Conservation (phyloP, 2,888 invertebrate species). For the Ellobium chinense region DNA sequence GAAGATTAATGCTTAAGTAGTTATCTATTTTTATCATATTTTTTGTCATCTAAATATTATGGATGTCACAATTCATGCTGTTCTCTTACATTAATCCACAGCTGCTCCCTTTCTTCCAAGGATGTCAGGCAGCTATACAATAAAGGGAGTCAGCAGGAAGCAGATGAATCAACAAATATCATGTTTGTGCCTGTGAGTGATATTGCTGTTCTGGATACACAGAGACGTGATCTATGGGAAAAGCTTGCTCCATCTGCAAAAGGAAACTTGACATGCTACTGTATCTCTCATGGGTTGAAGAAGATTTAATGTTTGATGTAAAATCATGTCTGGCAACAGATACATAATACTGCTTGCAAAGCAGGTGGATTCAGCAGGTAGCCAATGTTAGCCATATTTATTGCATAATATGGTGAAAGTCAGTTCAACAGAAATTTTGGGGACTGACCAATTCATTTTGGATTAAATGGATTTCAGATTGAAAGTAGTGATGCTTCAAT, state of each 20-base stretch:
- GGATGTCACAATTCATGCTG: not conserved
- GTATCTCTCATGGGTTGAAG: slow-evolving; percentile 31
- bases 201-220: slow-evolving; percentile 91
- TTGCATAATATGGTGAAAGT: no score
- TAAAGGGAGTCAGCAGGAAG: slow-evolving; percentile 74
- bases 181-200: slow-evolving; percentile 83
- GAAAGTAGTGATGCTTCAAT: no score
- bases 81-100: slow-evolving; percentile 45
- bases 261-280: slow-evolving; percentile 53
- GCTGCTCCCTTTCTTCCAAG: slow-evolving; percentile 69
- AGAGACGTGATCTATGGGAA: slow-evolving; percentile 85
- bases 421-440: no score
- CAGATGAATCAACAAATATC: slow-evolving; percentile 76
- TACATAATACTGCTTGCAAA: no score
- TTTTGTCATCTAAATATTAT: not conserved
- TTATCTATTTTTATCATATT: no score
- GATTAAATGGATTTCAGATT: no score
- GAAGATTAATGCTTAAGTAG: no score
- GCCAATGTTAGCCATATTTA: no score
- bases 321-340: no score
- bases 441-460: no score
- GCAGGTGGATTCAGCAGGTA: no score
- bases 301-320: not conserved
- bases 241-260: slow-evolving; percentile 86
- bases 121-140: slow-evolving; percentile 68